These are phyloP conservation scores for Cairina moschata DNA, from an alignment of 2,113 vertebrate genomes.

Conservation along the genomic window DNA sequence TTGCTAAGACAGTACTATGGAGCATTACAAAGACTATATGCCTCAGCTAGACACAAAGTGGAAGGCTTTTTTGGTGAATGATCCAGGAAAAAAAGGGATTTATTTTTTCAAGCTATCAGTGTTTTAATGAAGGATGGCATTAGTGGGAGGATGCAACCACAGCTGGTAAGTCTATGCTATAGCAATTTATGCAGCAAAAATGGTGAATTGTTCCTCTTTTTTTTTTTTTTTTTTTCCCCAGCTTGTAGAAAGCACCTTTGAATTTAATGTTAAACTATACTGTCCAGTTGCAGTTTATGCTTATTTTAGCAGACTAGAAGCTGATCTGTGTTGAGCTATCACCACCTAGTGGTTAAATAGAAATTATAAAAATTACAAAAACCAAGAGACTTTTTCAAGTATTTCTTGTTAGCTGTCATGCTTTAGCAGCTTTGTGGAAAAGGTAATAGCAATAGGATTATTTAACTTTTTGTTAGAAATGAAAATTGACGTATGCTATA, in stretches of 20 bases:
- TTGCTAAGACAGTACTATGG: neutral
- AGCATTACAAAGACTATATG: neutral
- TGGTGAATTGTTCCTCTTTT: neutral
- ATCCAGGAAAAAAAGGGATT: neutral
- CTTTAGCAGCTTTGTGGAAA: neutral
- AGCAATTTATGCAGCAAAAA: neutral
- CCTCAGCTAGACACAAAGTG: neutral
- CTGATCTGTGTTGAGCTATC: constrained; percentile 23
- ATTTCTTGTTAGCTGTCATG: neutral
- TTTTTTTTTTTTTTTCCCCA: neutral
- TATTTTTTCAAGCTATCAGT: neutral
- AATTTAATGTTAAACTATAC: neutral
- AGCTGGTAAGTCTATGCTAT: neutral
- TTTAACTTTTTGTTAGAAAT: neutral
- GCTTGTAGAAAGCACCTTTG: neutral
- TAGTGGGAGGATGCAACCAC: neutral
- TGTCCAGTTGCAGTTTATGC: neutral
- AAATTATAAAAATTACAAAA: neutral
- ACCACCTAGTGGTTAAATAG: constrained; percentile 67
- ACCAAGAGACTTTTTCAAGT: neutral
- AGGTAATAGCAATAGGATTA: accelerated
- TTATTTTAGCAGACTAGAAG: neutral
- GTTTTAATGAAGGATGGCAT: neutral
- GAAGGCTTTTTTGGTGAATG: neutral
- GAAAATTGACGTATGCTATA: accelerated